Base-by-base conservation (phyloP, 92 coral and sea anemone genomes). In the Palythoa grandis region DNA sequence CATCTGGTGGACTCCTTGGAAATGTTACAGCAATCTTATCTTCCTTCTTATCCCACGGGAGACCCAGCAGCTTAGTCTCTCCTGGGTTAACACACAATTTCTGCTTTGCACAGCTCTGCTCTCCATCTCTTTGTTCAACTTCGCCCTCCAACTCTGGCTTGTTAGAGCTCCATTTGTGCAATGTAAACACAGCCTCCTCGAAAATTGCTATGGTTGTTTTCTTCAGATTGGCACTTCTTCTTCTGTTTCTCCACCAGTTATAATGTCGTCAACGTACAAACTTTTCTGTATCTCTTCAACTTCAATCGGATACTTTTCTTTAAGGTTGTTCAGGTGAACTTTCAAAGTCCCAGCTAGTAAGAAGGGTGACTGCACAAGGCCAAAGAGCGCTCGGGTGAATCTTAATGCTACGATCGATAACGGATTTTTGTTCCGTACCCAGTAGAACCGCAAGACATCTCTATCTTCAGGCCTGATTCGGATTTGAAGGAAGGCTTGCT, bases 271-370 rank as follows among this genome's bases (percentile, higher is more conserved):
- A 20, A 85, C 48, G 56, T 73, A 85, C 88, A 72, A 24, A 5
- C 77, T 57, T 86, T 8, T 63, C 9, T 20, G 70, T 7, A 63
- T 63, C 70, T 63, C 70, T 17, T 15, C 70, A 4, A 60, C 50
- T 24, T 87, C 91, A 12, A 3, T 47, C 14, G 92, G 91, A 73
- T 67, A 87, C 65, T 39, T 78, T 66, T 29, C 80, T 67, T 72
- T 73, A 3, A 54, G 69, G 58, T 52, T 78, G 38, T 85, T 54
- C 60, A 85, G 72, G 76, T 91, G 91, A 16, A 58, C 79, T 54
- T 89, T 50, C 52, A 89, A 25, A 20, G 85, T 80, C 25, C 88
- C 87, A 13, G 72, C 89, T 5, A 92, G 56, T 15, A 89, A 38
- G 35, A 29, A 29, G 35, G 35, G 35, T 29, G 35, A 29, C 35